Evolutionary conservation across 2,888 invertebrate species (phyloP).

Genomic region (Megastigmus dorsalis): DNA sequence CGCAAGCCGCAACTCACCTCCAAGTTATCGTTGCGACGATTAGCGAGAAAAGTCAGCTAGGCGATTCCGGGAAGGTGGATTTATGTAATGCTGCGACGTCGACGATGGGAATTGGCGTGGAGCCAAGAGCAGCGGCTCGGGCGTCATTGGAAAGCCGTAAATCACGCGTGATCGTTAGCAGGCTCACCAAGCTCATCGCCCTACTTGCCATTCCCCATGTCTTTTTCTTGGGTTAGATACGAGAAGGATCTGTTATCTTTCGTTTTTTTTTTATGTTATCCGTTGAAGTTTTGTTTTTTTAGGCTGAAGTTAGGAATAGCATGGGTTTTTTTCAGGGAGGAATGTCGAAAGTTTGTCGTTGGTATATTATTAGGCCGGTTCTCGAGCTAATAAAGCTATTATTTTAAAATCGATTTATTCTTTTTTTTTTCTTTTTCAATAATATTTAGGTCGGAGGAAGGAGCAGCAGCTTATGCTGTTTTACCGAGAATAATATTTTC

Average conservation of each 20-base stretch:
- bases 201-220: background rate
- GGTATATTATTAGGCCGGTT: background rate
- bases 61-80: too few relatives aligned
- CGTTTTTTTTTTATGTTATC: background rate
- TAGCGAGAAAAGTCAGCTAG: too few relatives aligned
- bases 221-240: background rate
- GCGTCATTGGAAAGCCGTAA: background rate
- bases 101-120: too few relatives aligned
- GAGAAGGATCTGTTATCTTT: background rate
- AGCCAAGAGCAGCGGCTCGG: background rate
- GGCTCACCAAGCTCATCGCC: background rate
- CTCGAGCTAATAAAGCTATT: too few relatives aligned
- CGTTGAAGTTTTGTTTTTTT: background rate
- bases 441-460: too few relatives aligned
- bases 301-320: background rate
- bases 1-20: constrained; percentile 12
- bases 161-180: background rate
- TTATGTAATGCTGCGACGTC: too few relatives aligned
- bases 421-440: too few relatives aligned
- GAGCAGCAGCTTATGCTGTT: too few relatives aligned
- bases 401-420: too few relatives aligned
- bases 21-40: too few relatives aligned
- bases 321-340: background rate
- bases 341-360: background rate
- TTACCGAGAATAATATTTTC: too few relatives aligned